Base-by-base conservation (phyloP, 2,113 vertebrate species). In the Ramphastos sulfuratus region DNA sequence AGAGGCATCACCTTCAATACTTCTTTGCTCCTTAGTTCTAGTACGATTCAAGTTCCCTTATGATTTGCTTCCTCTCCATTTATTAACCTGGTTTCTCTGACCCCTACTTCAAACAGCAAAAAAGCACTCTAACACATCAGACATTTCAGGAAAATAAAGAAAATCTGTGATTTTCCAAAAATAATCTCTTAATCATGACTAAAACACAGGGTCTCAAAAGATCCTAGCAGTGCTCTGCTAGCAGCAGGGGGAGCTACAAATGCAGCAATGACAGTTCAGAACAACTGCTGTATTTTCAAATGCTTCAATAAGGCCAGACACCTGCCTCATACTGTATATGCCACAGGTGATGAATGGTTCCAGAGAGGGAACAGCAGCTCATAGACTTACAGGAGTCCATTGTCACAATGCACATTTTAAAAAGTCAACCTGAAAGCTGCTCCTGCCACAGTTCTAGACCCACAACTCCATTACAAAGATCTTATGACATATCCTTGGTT, bases 161-260 rank as follows among this genome's bases (percentile, higher is more conserved):
- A 90, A 85, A 60, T 15, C 23, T 8, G 8, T 27, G 31, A 3
- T 5, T 54, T 92, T 82, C 37, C 23, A 87, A 82, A 87, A 86
- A 81, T 9, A 39, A 10, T 21, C 56, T 25, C 64, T 89, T 50
- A 60, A 77, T 37, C 50, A 48, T 17, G 30, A 71, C 31, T n/a
- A 64, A 66, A 93, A 67, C 6, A 78, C 8, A 46, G 21, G 21
- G 46, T 52, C 46, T 80, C 21, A 87, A 70, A 82, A 80, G 60
- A 87, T 52, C 48, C 42, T 14, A 82, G 42, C 25, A 71, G 59
- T 28, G 25, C 71, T 48, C 4, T n/a, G 50, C 48, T 42, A 90
- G 35, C 95, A 96, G 93, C 89, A 96, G 96, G 94, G 96, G 94
- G 96, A 95, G 95, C 93, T 94, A 77, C 0, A 1, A 85, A 85